Base-by-base conservation (phyloP, 2,797 vertebrate genomes). In the Gobio occitaniae region DNA sequence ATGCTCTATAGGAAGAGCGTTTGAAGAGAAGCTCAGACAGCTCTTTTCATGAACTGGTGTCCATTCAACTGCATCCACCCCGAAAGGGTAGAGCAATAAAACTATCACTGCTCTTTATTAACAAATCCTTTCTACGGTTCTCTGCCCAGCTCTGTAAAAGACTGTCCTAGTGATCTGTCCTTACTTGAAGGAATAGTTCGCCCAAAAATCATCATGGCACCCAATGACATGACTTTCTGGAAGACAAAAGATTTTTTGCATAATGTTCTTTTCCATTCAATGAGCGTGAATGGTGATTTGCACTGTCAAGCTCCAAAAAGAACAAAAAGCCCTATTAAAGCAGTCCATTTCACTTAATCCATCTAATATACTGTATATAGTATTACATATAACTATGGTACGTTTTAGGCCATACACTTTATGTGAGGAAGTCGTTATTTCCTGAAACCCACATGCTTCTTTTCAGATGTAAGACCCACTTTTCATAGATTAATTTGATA, bases 51-150 rank as follows among this genome's bases (percentile, higher is more conserved):
- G 63, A 78, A 76, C 82, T 44, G 21, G 21, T 52, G 72, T 54
- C 63, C 38, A 3, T 71, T 84, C 65, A 79, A 17, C 76, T 48
- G 83, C 76, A 84, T 84, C 76, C 76, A 84, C 41, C 82, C 74
- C 19, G 32, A 84, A 78, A 78, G 66, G 29, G 25, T 36, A 48
- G 15, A 6, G 66, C 52, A 78, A 78, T 78, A 84, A 84, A 84
- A 78, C 76, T 32, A 70, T 84, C 72, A 76, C 80, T 74, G 52
- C 69, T 82, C n/a, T 82, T 82, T 72, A 82, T 61, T 72, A 75
- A 84, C 61, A 54, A n/a, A 61, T 78, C 17, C 66, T 32, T 47
- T 44, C n/a, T 48, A 56, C 1, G 15, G 32, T 56, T 36, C 65
- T 41, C 48, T 32, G 17, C 36, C 70, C 32, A 52, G 44, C 59